phyloP scores from a whole-genome alignment of 2,113 vertebrate species.

The Mionectes macconnelli region DNA sequence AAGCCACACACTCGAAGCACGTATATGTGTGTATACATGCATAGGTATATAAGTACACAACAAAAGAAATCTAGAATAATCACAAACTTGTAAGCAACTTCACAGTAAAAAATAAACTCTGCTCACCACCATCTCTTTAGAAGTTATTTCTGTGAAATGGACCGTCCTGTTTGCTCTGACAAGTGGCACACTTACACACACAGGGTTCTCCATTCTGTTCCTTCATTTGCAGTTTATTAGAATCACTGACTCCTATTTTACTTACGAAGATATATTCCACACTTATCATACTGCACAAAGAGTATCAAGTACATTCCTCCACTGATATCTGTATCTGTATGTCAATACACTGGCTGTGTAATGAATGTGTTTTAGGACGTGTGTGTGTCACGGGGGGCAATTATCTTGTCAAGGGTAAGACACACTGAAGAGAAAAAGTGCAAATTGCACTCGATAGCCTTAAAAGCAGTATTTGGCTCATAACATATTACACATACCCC shows the following conservation, averaged over 20 bases:
- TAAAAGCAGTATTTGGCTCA: conserved; percentile 40
- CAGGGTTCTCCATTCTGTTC: background rate
- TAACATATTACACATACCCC: conserved; percentile 3
- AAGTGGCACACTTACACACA: background rate
- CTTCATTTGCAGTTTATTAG: background rate
- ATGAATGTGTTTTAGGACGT: conserved; percentile 41
- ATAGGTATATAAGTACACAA: background rate
- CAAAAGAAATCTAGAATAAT: background rate
- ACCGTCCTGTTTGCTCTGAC: background rate
- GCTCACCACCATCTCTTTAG: background rate
- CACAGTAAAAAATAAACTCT: background rate
- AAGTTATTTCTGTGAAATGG: background rate
- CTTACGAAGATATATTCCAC: background rate
- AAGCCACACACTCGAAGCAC: background rate
- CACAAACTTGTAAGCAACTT: background rate
- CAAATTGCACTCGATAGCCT: conserved; percentile 50
- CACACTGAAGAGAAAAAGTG: conserved; percentile 42
- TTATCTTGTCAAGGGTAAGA: conserved; percentile 49
- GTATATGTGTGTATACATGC: background rate
- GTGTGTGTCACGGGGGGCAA: conserved; percentile 26
- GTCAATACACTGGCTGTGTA: conserved; percentile 49
- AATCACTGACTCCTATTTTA: background rate
- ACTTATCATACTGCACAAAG: background rate
- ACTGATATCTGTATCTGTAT: conserved; percentile 44
- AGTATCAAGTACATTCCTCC: conserved; percentile 26